Base-by-base conservation (phyloP, 2,888 invertebrate species). In the Lamproptera curius region DNA sequence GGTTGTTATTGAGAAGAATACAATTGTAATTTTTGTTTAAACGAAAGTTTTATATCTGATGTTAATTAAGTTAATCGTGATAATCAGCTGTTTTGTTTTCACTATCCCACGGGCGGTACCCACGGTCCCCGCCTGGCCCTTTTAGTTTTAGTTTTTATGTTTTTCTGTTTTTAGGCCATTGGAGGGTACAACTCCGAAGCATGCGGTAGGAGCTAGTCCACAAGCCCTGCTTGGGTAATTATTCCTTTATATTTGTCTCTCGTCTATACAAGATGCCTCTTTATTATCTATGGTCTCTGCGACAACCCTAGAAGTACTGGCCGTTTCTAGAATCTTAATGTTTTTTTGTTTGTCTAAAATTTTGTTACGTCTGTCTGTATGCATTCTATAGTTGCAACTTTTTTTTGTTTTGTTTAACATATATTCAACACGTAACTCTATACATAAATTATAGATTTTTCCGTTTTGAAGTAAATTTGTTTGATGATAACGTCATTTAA, bases 201-300 rank as follows among this genome's bases (percentile, higher is more conserved):
- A 86, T 85, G 88, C 87, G 58, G 86, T 88, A 85, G 86, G 83
- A 66, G 86, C 83, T 84, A 87, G 78, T 68, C 87, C 89, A 83
- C 91, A 90, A 89, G 74, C 87, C 79, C 79, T 84, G 77, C 89
- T 91, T 82, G 91, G 91, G 91, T 91, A 91, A 91, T 89, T 90
- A 86, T 88, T 62, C 59, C 67, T 63, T 59, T 47, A 53, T 49
- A 33, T 48, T 20, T 41, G 28, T 40, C 26, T 41, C 9, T 41
- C 13, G 42, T 37, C 28, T 9, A 17, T 13, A 35, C 2, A 16
- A 28, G 31, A 37, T n/a, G 36, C 4, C 2, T 16, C 8, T 31
- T n/a, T n/a, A n/a, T n/a, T 17, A 20, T 37, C 36, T 44, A 5
- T 49, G 23, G 15, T 36, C 41, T 23, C 2, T 14, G 13, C 16